Conservation (phyloP, 2,113 vertebrate genomes). For the Amblyopsis rosae region DNA sequence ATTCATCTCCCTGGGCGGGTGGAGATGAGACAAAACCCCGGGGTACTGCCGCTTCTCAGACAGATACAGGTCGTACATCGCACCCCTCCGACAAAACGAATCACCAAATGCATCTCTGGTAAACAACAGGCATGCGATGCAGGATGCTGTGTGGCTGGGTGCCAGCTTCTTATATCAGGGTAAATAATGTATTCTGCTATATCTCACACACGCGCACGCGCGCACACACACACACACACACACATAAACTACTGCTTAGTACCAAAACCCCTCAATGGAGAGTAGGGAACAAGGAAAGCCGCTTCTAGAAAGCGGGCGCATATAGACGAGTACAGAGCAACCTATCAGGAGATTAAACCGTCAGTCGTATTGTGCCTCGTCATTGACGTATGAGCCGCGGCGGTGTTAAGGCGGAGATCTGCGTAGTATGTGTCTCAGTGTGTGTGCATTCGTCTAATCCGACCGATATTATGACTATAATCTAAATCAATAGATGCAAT, state of each 20-base stretch:
- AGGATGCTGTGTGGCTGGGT: constrained; percentile 40
- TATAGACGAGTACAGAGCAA: constrained; percentile 6
- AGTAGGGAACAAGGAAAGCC: constrained; percentile 21
- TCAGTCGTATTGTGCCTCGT: constrained; percentile 17
- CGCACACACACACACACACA: neutral
- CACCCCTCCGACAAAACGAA: constrained; percentile 45
- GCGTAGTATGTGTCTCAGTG: neutral
- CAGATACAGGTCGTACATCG: constrained; percentile 42
- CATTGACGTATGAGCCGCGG: constrained; percentile 16
- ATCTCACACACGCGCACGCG: constrained; percentile 2
- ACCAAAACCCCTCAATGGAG: constrained; percentile 17
- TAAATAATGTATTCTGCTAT: constrained; percentile 3
- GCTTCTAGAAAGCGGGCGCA: constrained; percentile 15
- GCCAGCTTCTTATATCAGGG: constrained; percentile 31
- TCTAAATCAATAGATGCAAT: constrained; percentile 38
- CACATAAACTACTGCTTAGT: neutral
- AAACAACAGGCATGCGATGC: constrained; percentile 32
- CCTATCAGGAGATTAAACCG: constrained; percentile 20
- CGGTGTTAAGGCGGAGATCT: neutral
- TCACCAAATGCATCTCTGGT: constrained; percentile 26
- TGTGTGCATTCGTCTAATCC: neutral
- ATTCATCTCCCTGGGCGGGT: constrained; percentile 31
- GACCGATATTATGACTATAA: constrained; percentile 16
- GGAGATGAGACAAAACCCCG: constrained; percentile 21
- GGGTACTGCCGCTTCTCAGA: constrained; percentile 46